These are phyloP conservation scores for Odontamblyopus rebecca DNA, from an alignment of 2,797 vertebrate genomes.

Conservation along the genomic window DNA sequence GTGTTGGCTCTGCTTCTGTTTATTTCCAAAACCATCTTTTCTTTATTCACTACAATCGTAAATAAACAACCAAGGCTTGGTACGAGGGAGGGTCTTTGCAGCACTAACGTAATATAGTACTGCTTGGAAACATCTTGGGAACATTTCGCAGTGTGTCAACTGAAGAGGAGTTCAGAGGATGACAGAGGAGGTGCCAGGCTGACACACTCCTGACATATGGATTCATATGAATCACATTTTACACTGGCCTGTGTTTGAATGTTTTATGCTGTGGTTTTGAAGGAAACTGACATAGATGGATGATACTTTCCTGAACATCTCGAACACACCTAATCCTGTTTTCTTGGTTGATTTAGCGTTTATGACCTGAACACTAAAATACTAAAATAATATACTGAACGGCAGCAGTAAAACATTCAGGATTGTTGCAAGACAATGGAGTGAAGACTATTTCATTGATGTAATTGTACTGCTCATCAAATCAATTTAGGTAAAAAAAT, in stretches of 20 bases:
- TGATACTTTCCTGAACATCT: constrained; percentile 30
- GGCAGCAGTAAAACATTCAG: too few relatives aligned
- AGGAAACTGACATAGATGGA: constrained; percentile 46
- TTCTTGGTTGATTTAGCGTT: constrained; percentile 32
- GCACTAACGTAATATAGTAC: constrained; percentile 40
- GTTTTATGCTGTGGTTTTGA: constrained; percentile 27
- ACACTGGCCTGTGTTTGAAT: background rate
- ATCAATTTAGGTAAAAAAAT: background rate
- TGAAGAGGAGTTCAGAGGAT: constrained; percentile 31
- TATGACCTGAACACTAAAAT: constrained; percentile 11
- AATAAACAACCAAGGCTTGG: constrained; percentile 1
- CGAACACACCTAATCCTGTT: constrained; percentile 28
- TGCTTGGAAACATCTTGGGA: constrained; percentile 45
- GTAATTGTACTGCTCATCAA: background rate
- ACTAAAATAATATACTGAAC: too few relatives aligned
- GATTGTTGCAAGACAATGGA: too few relatives aligned
- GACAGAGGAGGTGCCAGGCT: constrained; percentile 34
- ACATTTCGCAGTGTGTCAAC: constrained; percentile 18
- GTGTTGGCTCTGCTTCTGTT: background rate
- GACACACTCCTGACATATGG: constrained; percentile 41
- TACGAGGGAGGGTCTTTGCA: constrained; percentile 17
- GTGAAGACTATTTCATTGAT: background rate
- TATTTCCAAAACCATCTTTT: constrained; percentile 5
- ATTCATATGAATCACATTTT: constrained; percentile 23
- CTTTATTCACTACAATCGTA: background rate